Conservation (phyloP, 2,888 invertebrate genomes). For the Polietes domitor region DNA sequence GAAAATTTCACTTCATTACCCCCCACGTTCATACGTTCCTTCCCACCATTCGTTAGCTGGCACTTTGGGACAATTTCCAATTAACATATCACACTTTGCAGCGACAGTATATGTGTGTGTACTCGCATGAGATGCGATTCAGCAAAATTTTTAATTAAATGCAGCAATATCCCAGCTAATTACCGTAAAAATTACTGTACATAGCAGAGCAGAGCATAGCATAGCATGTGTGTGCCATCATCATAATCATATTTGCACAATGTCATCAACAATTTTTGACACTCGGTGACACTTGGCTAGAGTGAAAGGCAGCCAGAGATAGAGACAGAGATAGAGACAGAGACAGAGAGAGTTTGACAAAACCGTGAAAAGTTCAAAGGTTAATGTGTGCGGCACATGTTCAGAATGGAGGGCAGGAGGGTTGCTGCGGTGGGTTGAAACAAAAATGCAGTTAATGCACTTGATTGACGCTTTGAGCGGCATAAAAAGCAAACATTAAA, state of each 20-base stretch:
- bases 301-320: no score
- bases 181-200: neutral
- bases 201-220: neutral
- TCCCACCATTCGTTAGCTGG: no score
- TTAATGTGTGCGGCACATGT: neutral
- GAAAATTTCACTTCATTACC: neutral
- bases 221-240: slow-evolving; percentile 5
- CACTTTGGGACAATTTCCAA: neutral
- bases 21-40: neutral
- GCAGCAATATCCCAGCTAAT: slow-evolving; percentile 25
- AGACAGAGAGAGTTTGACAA: slow-evolving; percentile 2
- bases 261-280: slow-evolving; percentile 12
- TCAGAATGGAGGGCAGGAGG: neutral
- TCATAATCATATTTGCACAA: slow-evolving; percentile 34
- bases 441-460: slow-evolving; percentile 14
- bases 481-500: neutral
- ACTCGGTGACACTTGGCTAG: slow-evolving; percentile 5
- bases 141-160: slow-evolving; percentile 31
- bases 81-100: neutral
- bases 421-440: neutral
- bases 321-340: neutral
- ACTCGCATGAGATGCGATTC: neutral
- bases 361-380: neutral
- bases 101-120: neutral
- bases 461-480: slow-evolving; percentile 16